Percentiles rank a stretch among this genome's conserved stretches.
Evolutionary conservation across 2,113 vertebrate genomes (phyloP).

Genomic region (Nothobranchius kuhntae): DNA sequence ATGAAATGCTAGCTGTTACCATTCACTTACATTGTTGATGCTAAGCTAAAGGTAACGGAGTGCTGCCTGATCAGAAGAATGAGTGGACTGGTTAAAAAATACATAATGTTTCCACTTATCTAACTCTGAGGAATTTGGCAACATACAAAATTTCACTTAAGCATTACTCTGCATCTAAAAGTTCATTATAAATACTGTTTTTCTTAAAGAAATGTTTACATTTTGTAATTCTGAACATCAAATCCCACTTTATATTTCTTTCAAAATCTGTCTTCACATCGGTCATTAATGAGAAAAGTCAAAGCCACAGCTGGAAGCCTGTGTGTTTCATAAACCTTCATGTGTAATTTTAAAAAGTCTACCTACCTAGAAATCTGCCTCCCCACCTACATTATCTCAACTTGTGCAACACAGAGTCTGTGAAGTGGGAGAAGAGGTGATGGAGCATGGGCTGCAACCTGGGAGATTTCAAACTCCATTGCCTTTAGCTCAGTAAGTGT

Average conservation of each 20-base stretch:
- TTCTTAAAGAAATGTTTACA: neutral
- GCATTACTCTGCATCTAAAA: too few species aligned
- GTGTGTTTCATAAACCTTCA: neutral
- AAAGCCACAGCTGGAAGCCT: neutral
- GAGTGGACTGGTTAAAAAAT: too few species aligned
- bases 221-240: neutral
- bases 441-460: conserved; percentile 35
- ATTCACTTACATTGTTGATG: too few species aligned
- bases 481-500: conserved; percentile 55
- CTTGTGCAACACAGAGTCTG: conserved; percentile 18
- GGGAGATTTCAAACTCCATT: conserved; percentile 59
- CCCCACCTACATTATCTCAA: conserved; percentile 26
- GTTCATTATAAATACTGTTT: too few species aligned
- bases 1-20: too few species aligned
- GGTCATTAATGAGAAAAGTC: neutral
- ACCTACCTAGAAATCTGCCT: conserved; percentile 6
- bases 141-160: too few species aligned
- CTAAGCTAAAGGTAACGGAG: too few species aligned
- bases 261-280: neutral
- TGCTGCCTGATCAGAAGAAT: too few species aligned
- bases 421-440: conserved; percentile 51
- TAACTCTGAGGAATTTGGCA: too few species aligned
- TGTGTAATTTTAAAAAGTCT: neutral
- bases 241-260: neutral
- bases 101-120: too few species aligned